Evolutionary conservation across 2,113 vertebrate genomes (phyloP), one percentile per base, ranked within the genome.

Genomic region (Scortum barcoo): DNA sequence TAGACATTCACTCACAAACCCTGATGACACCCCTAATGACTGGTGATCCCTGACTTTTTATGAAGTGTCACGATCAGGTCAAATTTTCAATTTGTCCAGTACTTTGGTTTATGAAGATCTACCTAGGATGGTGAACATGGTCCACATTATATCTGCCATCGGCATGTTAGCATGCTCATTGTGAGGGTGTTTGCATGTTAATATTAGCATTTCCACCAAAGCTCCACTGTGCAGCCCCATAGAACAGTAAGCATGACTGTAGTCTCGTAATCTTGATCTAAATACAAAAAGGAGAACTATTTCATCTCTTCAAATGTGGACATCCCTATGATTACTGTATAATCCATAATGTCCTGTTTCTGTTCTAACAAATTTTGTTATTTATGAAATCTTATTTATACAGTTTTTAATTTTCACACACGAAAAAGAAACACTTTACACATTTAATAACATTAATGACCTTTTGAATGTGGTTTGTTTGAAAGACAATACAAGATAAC

Each of bases 401-500:
- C 3, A 19, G 7, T 28, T 61, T 51, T 56, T 2, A 48, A 50
- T 28, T 65, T 24, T 2, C 24, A 42, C 17, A 68, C 50, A 76
- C 44, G 1, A 54, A 44, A 46, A 70, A 42, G 1, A 17, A 62
- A 44, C 22, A 33, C 63, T 61, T 67, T 36, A 30, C 30, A 44
- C 61, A 14, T 5, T 36, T 76, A 61, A 62, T 24, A 42, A 78
- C 26, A n/a, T n/a, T n/a, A 56, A 61, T 24, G 20, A 30, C 26
- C 40, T 40, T 67, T 69, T 33, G 26, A 24, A 72, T 9, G 22
- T 26, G 10, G 44, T 46, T 26, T 53, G n/a, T 58, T 38, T 16
- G 5, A 73, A 58, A 33, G 20, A 60, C 60, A 33, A 78, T n/a
- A 42, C 3, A 61, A 8, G 11, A 46, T 44, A 79, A 72, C 60